Base-by-base conservation (phyloP, 2,888 invertebrate species). In the Augochlorella aurata region DNA sequence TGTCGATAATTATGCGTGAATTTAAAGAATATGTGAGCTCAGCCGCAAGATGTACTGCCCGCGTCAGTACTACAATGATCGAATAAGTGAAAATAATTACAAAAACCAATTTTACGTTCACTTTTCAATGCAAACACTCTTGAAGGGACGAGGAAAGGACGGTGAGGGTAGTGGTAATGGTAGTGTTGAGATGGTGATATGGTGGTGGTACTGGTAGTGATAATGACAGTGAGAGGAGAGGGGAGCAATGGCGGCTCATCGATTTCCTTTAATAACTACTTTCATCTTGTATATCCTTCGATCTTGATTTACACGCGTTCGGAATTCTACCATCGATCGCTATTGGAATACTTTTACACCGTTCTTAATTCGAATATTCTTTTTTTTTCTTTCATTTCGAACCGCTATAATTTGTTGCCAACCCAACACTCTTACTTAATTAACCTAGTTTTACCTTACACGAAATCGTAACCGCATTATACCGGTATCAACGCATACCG, bases 1-100 rank as follows among this genome's bases (percentile, higher is more conserved):
- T 92, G 91, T 92, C 91, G 90, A 93, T 93, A 93, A 93, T 93
- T 92, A 93, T 93, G 93, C 92, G 92, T 91, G 92, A 92, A 91
- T 93, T 90, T 91, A 89, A 91, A 92, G 93, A 91, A 91, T 92
- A 92, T 90, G 91, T 91, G 91, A 90, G 86, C 89, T 88, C 86
- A 85, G 82, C 89, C 90, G 88, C 90, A 89, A 88, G 88, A 85
- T 90, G 87, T 90, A 89, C 85, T 90, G 86, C 86, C 87, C 82
- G 75, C 87, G 83, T 89, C 87, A 84, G 86, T 87, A 76, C 84
- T 89, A 88, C 84, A 85, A 83, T 87, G 81, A 77, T 86, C 75
- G 78, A 83, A 75, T 73, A 77, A 21, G 68, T 81, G 76, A 83
- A 81, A 81, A 81, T 80, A 83, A 77, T 86, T 85, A 86, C 83